Base-by-base conservation (phyloP, 1,140 invertebrate species). In the Megalonaias nervosa region DNA sequence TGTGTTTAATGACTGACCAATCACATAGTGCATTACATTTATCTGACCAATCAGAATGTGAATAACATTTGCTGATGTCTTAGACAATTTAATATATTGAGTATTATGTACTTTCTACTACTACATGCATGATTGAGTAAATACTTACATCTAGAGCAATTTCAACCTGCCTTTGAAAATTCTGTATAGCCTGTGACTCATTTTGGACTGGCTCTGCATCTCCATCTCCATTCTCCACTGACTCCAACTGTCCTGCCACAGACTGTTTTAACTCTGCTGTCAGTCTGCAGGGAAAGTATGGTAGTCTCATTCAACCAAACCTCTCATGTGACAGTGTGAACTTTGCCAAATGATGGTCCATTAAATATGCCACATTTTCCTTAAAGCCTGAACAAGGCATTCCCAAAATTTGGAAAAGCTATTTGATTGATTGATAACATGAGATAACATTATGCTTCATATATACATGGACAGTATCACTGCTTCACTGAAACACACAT, bases 111-210 rank as follows among this genome's bases (percentile, higher is more conserved):
- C 38, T 48, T 48, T 48, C 4, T 48, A 48, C 4, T 48, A 48
- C 38, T 48, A 11, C 38, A 9, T 48, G 38, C 6, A 48, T 48
- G 6, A 48, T 11, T 48, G 38, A 48, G 38, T 48, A 48, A 48
- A 19, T 58, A 31, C 17, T 23, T 71, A 84, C 83, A 75, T 84
- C 80, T 74, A 81, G 66, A 67, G 79, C 81, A 69, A 68, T 74
- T 2, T 83, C 81, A 16, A 80, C 71, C 68, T 84, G 82, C 71
- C 75, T 69, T 55, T 83, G 83, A 15, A 84, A 69, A 61, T 83
- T 84, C 62, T 71, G 73, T n/a, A 84, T 38, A 1, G 82, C 61
- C 75, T 82, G 77, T n/a, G 82, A 82, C 67, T 84, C 74, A 60
- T 75, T 73, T 16, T 72, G 69, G 66, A 74, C 55, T 16, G 73